Percentiles rank a stretch among this genome's conserved stretches.
Conservation (phyloP, 1,140 invertebrate genomes). For the Asbolus verrucosus region DNA sequence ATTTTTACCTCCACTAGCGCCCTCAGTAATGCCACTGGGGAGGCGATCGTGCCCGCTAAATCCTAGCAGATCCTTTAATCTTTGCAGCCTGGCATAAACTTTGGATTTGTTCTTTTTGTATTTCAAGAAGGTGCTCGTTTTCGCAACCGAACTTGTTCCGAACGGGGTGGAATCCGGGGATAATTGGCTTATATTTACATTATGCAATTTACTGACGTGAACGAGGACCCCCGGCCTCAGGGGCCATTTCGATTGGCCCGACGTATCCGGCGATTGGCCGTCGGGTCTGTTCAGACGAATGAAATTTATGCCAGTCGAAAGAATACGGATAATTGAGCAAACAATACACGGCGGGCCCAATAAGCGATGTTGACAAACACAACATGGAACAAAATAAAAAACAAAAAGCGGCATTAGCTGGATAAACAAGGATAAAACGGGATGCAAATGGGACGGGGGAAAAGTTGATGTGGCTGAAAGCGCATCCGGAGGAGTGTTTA, state of each 20-base stretch:
- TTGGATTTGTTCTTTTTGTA: conserved; percentile 60
- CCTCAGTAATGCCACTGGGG: conserved; percentile 60
- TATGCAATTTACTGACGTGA: conserved; percentile 83
- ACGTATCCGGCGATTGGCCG: conserved; percentile 61
- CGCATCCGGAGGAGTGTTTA: background rate
- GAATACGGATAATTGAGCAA: conserved; percentile 26
- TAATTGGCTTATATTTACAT: conserved; percentile 66
- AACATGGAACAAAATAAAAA: conserved; percentile 52
- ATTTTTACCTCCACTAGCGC: conserved; percentile 60
- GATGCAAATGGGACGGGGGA: background rate
- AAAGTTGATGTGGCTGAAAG: background rate
- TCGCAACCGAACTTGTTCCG: conserved; percentile 58
- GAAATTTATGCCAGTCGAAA: conserved; percentile 39
- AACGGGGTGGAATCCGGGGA: conserved; percentile 50
- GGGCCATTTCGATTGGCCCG: conserved; percentile 85
- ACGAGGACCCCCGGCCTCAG: conserved; percentile 88
- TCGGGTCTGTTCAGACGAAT: conserved; percentile 57
- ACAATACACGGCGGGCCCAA: conserved; percentile 22
- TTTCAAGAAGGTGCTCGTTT: conserved; percentile 52
- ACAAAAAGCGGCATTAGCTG: conserved; percentile 39
- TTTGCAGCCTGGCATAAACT: conserved; percentile 62
- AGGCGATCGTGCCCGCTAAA: conserved; percentile 54
- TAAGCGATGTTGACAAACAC: conserved; percentile 41
- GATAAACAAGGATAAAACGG: conserved; percentile 40
- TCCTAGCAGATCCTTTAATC: conserved; percentile 59